Base-by-base conservation (phyloP, 2,888 invertebrate genomes). In the Eupithecia centaureata region DNA sequence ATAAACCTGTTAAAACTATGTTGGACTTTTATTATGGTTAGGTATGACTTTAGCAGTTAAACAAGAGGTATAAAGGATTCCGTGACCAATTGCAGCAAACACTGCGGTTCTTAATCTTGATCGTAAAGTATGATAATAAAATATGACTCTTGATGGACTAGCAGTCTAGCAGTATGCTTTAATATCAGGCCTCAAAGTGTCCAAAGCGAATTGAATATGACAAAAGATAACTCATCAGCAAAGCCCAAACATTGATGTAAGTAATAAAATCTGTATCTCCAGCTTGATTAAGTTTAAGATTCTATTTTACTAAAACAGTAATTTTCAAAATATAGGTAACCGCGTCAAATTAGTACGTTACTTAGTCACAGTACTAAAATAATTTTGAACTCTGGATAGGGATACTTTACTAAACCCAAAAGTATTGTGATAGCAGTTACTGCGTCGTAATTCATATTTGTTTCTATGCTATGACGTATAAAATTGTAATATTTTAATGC, bases 401-500 rank as follows among this genome's bases (percentile, higher is more conserved):
- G n/a, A n/a, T n/a, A 7, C n/a, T 18, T 30, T n/a, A 18, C 18
- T 0, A 30, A 57, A 12, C 18, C 5, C 10, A 18, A 18, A 32
- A 52, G 15, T 60, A 58, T 58, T 30, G 57, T 61, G 27, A 63
- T 28, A 54, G 35, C 28, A 51, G 47, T 56, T 33, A 62, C 61
- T 68, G 63, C 56, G 35, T 35, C 33, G 67, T 67, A 71, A 66
- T 65, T 63, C 38, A 63, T 61, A 64, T 67, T 52, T 47, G 58
- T 28, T n/a, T 32, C 58, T 62, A 57, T 71, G 69, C 70, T 12
- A 32, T 68, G 66, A 72, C 70, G 69, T 70, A 67, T 86, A 84
- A 84, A 85, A 79, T 85, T 83, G 82, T 84, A 85, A 89, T 88
- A 86, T 89, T 88, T 89, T 87, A 89, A 88, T 89, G 87, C 86